Evolutionary conservation across 2,888 invertebrate genomes (phyloP).

Genomic region (Acrocera orbiculus): DNA sequence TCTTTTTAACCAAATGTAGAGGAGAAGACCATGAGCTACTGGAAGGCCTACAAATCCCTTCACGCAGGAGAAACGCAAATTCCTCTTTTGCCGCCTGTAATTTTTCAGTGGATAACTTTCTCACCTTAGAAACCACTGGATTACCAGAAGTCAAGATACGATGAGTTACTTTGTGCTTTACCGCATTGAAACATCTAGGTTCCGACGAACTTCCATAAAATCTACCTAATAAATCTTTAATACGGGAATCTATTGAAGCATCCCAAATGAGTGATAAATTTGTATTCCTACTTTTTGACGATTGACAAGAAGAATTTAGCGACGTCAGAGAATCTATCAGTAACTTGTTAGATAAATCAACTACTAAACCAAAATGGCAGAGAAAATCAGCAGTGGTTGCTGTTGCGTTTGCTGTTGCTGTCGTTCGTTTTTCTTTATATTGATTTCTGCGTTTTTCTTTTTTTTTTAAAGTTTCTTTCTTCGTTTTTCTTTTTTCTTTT

Average conservation of each 20-base stretch:
- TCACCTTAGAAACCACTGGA: background rate
- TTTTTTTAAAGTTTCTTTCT: too few species aligned
- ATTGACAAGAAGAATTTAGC: background rate
- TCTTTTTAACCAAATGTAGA: too few species aligned
- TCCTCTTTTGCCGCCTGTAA: background rate
- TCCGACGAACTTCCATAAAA: too few species aligned
- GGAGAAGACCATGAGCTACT: constrained; percentile 19
- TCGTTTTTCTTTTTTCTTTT: too few species aligned
- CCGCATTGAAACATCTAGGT: background rate
- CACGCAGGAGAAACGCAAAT: constrained; percentile 11
- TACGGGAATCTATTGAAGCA: too few species aligned
- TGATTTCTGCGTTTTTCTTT: too few species aligned
- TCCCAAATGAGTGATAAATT: too few species aligned
- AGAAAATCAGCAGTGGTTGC: too few species aligned
- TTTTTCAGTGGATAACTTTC: constrained; percentile 14
- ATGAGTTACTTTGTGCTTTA: background rate
- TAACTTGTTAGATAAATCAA: constrained; percentile 4
- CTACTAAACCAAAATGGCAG: constrained; percentile 6
- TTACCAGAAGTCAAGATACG: constrained; percentile 2
- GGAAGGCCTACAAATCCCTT: constrained; percentile 25
- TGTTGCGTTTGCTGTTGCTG: too few species aligned
- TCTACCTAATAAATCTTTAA: too few species aligned
- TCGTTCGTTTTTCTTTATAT: too few species aligned
- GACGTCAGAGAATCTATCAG: background rate
- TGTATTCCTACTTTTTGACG: too few species aligned